Evolutionary conservation across 2,888 invertebrate species (phyloP).

Genomic region (Tenthredo livida): DNA sequence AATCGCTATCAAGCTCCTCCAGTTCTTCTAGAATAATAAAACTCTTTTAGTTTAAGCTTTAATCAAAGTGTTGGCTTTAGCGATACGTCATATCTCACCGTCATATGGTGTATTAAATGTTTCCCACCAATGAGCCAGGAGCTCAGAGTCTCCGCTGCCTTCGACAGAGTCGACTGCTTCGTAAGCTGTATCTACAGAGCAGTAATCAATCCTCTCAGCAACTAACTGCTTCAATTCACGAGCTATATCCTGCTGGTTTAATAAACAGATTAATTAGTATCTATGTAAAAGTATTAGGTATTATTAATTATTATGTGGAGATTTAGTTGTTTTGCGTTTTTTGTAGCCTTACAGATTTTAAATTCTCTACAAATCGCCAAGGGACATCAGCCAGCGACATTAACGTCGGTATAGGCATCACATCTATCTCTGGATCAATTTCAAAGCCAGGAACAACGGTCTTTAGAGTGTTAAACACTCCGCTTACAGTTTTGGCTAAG

Average conservation of each 20-base stretch:
- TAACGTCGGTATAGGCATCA: slow-evolving; percentile 67
- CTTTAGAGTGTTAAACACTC: slow-evolving; percentile 88
- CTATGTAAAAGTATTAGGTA: slow-evolving; percentile 23
- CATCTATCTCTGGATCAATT: slow-evolving; percentile 74
- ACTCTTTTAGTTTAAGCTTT: background rate
- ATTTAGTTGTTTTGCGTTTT: background rate
- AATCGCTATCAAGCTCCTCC: slow-evolving; percentile 79
- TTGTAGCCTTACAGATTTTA: slow-evolving; percentile 72
- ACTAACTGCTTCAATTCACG: slow-evolving; percentile 68
- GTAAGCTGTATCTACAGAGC: slow-evolving; percentile 82
- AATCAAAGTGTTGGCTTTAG: background rate
- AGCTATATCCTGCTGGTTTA: slow-evolving; percentile 64
- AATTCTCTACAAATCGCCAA: slow-evolving; percentile 78
- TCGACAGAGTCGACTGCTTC: slow-evolving; percentile 83
- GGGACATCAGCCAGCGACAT: slow-evolving; percentile 75
- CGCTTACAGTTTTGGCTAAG: slow-evolving; percentile 88
- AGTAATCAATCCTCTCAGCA: slow-evolving; percentile 80
- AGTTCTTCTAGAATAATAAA: slow-evolving; percentile 77
- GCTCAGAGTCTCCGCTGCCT: slow-evolving; percentile 72
- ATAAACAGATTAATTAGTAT: background rate
- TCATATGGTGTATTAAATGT: slow-evolving; percentile 70
- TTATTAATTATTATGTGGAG: background rate
- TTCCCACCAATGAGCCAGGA: slow-evolving; percentile 72
- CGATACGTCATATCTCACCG: slow-evolving; percentile 60
- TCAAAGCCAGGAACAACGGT: slow-evolving; percentile 84